phyloP scores from a whole-genome alignment of 2,888 invertebrate species.

The Prosopocoilus inquinatus region DNA sequence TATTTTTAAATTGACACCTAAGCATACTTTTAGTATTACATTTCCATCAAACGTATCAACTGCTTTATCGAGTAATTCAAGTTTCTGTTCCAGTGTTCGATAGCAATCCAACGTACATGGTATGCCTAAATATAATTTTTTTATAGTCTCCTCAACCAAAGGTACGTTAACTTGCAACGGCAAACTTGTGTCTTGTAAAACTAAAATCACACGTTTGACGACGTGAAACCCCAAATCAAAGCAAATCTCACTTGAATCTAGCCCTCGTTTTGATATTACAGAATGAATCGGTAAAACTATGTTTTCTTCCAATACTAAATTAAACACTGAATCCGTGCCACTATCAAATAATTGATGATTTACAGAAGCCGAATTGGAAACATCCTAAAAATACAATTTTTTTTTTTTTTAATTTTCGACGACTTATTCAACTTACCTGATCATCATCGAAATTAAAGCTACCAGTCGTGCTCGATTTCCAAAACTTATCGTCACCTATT shows the following conservation, averaged over 20 bases:
- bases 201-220: conserved; percentile 37
- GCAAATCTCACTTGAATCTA: conserved; percentile 31
- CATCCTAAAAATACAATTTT: neutral
- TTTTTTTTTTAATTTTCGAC: too few species aligned
- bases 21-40: conserved; percentile 65
- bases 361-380: neutral
- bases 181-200: conserved; percentile 50
- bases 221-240: neutral
- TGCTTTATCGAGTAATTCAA: conserved; percentile 68
- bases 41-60: conserved; percentile 73
- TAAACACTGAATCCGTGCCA: conserved; percentile 31
- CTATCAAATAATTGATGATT: neutral
- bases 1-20: neutral
- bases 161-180: conserved; percentile 32
- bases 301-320: conserved; percentile 33
- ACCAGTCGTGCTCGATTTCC: conserved; percentile 72
- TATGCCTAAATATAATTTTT: conserved; percentile 54
- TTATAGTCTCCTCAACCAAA: conserved; percentile 52
- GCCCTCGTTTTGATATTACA: conserved; percentile 39
- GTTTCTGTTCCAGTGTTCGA: conserved; percentile 62
- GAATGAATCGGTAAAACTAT: conserved; percentile 40
- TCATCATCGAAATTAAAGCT: conserved; percentile 79
- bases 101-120: conserved; percentile 52
- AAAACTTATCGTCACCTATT: conserved; percentile 63
- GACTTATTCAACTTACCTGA: conserved; percentile 48